phyloP scores from a whole-genome alignment of 2,797 vertebrate genomes.

The Peromyscus aztecus region DNA sequence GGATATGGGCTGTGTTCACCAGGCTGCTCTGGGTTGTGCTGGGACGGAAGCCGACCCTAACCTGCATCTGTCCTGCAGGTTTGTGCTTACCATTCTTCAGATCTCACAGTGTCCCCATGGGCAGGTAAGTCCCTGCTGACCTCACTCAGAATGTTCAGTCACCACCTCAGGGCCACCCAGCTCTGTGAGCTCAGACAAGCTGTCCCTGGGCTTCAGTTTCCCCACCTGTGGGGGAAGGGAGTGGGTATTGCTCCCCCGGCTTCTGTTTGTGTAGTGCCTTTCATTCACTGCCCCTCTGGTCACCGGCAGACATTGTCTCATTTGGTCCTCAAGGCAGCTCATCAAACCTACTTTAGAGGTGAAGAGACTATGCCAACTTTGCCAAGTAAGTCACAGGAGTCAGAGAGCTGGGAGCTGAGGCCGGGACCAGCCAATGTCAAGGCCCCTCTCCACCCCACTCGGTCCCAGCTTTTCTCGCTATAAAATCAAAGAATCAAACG shows the following conservation, averaged over 20 bases:
- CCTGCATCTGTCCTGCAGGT: conserved; percentile 85
- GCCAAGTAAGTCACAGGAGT: background rate
- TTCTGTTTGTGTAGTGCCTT: background rate
- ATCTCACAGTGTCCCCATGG: conserved; percentile 90
- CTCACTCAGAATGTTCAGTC: background rate
- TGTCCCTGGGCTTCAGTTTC: background rate
- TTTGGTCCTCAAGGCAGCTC: background rate
- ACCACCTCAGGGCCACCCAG: background rate
- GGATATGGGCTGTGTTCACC: background rate
- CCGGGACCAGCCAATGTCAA: background rate
- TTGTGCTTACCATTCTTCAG: conserved; percentile 87
- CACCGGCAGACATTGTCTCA: background rate
- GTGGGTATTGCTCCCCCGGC: background rate
- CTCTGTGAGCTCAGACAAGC: conserved; percentile 11
- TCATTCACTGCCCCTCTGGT: background rate
- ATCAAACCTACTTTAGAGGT: background rate
- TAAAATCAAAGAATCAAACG: background rate
- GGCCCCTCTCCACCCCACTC: background rate
- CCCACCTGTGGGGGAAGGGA: background rate
- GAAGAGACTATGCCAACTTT: background rate
- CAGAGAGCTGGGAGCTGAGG: background rate
- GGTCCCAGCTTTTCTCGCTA: background rate
- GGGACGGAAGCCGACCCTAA: background rate
- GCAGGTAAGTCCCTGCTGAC: conserved; percentile 85
- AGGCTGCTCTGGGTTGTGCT: background rate